Base-by-base conservation (phyloP, 1,140 invertebrate species). In the Atopsyche davidsoni region DNA sequence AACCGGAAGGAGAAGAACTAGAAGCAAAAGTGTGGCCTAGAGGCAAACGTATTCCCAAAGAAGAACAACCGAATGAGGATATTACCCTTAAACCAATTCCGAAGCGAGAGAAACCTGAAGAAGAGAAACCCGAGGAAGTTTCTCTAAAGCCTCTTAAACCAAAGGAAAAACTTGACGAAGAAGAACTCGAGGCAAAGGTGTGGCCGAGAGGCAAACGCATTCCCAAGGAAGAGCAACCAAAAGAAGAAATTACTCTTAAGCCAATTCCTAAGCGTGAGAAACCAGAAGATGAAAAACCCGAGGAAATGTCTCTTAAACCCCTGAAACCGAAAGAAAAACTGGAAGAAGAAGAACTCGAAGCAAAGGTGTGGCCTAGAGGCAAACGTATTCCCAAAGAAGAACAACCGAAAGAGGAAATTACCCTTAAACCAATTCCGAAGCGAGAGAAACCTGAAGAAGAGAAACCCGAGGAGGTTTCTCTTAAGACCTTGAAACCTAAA, bases 161-260 rank as follows among this genome's bases (percentile, higher is more conserved):
- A 53, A 50, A 44, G 42, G 19, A 32, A 44, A 44, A 11, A 13
- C 18, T 11, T 44, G 42, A 28, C 22, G 59, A 68, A 58, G 40
- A 61, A 23, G 58, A 66, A 44, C 54, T 65, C 1, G 68, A 67
- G 53, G 62, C 62, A 54, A 67, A 67, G 48, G 55, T 67, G 40
- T 71, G 70, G 67, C 70, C 66, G n/a, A 65, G 60, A 31, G 70
- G 70, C 32, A 72, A 70, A 57, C 63, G 64, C 46, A 64, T 62
- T n/a, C 61, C 66, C 13, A 62, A 66, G 17, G 63, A 67, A 58
- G 66, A 69, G 57, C 51, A 62, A 51, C 50, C 62, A 21, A 65
- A 70, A 38, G 62, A 67, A 41, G 60, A 59, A 49, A 60, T 74
- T 3, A 59, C 64, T 21, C 59, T 79, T 1, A 77, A 79, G 49